These are phyloP conservation scores for Cyclophora punctaria DNA, from an alignment of 2,888 invertebrate species.

Conservation along the genomic window DNA sequence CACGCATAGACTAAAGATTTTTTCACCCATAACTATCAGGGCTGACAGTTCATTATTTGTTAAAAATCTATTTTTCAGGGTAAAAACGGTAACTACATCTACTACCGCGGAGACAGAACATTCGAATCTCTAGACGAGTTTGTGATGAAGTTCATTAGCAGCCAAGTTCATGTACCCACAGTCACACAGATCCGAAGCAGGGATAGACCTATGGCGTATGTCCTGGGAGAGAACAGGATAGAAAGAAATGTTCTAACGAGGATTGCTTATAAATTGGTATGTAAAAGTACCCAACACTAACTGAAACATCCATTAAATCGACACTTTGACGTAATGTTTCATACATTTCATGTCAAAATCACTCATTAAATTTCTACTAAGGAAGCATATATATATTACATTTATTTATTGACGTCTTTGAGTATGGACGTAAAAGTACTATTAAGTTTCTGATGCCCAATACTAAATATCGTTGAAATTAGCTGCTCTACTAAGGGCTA, in stretches of 20 bases:
- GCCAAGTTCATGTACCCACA: conserved; percentile 36
- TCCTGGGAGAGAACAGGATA: conserved; percentile 69
- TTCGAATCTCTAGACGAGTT: conserved; percentile 77
- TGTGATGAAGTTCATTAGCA: conserved; percentile 75
- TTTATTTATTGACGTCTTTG: too few species aligned
- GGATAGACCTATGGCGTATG: conserved; percentile 65
- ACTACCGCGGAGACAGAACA: conserved; percentile 76
- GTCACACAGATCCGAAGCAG: conserved; percentile 31
- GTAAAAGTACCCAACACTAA: conserved; percentile 17
- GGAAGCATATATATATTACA: too few species aligned
- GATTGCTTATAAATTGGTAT: conserved; percentile 84
- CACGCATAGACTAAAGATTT: too few species aligned
- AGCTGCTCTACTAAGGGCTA: too few species aligned
- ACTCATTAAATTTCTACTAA: too few species aligned
- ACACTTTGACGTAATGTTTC: too few species aligned
- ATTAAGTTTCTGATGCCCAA: too few species aligned
- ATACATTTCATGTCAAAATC: too few species aligned
- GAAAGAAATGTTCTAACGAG: conserved; percentile 75
- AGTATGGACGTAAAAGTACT: too few species aligned
- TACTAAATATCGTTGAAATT: too few species aligned
- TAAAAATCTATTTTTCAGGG: conserved; percentile 45
- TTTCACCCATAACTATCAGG: too few species aligned
- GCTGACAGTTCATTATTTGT: neutral
- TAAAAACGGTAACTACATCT: conserved; percentile 69
- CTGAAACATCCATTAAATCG: too few species aligned